A percentile compares a stretch with the other conserved stretches of the same genome.
phyloP scores from a whole-genome alignment of 2,888 invertebrate species.

The Heliconius cydno region DNA sequence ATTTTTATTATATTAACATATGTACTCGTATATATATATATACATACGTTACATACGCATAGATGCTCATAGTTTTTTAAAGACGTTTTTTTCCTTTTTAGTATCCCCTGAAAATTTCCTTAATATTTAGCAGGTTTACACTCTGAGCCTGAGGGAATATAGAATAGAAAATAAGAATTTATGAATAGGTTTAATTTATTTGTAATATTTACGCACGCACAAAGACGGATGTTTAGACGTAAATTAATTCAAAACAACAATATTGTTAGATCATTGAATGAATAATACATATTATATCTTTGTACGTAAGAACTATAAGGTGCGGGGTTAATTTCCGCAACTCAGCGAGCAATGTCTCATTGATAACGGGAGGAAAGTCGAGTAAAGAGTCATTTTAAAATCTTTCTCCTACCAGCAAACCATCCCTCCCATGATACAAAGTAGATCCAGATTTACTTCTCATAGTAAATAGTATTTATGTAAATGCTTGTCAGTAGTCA shows the following conservation, averaged over 20 bases:
- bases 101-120: too few relatives aligned
- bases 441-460: background rate
- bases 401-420: background rate
- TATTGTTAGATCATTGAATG: conserved; percentile 6
- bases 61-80: too few relatives aligned
- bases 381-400: background rate
- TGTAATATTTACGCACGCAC: background rate
- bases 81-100: too few relatives aligned
- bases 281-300: background rate
- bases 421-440: background rate
- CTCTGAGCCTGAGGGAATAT: background rate
- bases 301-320: background rate
- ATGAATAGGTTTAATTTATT: background rate
- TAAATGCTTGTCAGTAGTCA: background rate
- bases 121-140: too few relatives aligned
- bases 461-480: background rate
- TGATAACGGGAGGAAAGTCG: background rate
- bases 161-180: background rate
- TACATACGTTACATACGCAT: too few relatives aligned
- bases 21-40: too few relatives aligned
- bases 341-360: background rate
- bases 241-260: conserved; percentile 6
- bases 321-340: background rate
- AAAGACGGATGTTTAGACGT: background rate
- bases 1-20: too few relatives aligned